Base-by-base conservation (phyloP, 2,113 vertebrate species). In the Paedocypris sp. region DNA sequence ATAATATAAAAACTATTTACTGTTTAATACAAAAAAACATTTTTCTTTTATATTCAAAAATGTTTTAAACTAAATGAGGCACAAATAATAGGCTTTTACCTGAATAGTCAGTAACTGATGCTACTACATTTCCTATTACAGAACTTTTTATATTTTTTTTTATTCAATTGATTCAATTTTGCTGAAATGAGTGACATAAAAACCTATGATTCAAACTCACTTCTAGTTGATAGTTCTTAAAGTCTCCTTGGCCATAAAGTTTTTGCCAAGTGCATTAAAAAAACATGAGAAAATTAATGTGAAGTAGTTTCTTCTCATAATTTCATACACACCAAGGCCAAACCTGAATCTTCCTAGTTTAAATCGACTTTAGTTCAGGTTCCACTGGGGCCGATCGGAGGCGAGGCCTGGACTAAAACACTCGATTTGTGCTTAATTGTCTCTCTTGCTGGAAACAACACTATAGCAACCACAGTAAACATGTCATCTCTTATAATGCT, bases 401-500 rank as follows among this genome's bases (percentile, higher is more conserved):
- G 54, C 60, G 25, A 32, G 36, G 33, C 32, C 52, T 18, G 42
- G 49, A 32, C 64, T 36, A 53, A 39, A 26, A 68, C 52, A 33
- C 31, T 36, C 45, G 66, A 62, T 68, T 64, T 32, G 10, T 47
- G 65, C 68, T 73, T 70, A 73, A 73, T 75, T 71, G 70, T 70
- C 72, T 71, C 16, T 66, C 68, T 70, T 66, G 66, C 63, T 62
- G 71, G 61, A 71, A 77, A 81, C 73, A 77, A 77, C 52, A 48
- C 46, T 70, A 73, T 49, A 69, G 71, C 59, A 72, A 76, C 70
- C 67, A 71, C 76, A 72, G 79, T 82, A 72, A 76, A 67, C 71
- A 61, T 73, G 77, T 76, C 77, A 77, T 64, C 39, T 73, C 79
- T 72, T 50, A 70, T 74, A 78, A 80, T 76, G 76, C 75, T 77